Evolutionary conservation across 2,113 vertebrate genomes (phyloP).

Genomic region (Puntigrus tetrazona): DNA sequence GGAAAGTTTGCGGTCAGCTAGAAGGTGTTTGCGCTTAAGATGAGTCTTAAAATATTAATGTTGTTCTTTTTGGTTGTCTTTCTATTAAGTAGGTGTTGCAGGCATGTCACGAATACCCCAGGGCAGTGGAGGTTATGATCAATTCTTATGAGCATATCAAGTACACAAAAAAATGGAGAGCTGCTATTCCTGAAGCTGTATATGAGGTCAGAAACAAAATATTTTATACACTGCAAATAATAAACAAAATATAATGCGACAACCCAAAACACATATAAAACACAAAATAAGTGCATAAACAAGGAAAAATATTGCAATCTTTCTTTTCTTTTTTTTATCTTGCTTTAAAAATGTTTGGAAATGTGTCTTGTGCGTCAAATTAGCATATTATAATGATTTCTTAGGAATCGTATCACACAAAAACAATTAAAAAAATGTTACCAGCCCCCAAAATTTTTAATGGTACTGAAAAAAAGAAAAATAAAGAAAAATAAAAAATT

Average conservation of each 20-base stretch:
- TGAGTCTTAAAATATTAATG: not conserved
- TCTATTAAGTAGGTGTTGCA: constrained; percentile 83
- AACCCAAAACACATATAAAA: not conserved
- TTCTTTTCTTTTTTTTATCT: too few relatives aligned
- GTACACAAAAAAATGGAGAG: constrained; percentile 84
- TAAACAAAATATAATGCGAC: not conserved
- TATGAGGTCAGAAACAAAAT: constrained; percentile 77
- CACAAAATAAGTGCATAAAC: too few relatives aligned
- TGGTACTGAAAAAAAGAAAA: too few relatives aligned
- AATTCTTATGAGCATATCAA: constrained; percentile 88
- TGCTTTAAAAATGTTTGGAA: not conserved
- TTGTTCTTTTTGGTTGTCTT: not conserved
- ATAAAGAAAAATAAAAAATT: too few relatives aligned
- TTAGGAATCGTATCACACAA: not conserved
- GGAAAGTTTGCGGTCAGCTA: not conserved
- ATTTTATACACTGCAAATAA: not conserved
- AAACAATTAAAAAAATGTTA: too few relatives aligned
- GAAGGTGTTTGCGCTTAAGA: not conserved
- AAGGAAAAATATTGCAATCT: too few relatives aligned
- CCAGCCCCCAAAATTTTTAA: too few relatives aligned
- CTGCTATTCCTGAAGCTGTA: constrained; percentile 83
- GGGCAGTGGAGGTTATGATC: constrained; percentile 83
- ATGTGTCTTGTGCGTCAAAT: not conserved
- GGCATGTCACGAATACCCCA: constrained; percentile 82
- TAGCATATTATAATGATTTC: not conserved